These are phyloP conservation scores for Desoria tigrina DNA, from an alignment of 2,888 invertebrate species.

Conservation along the genomic window DNA sequence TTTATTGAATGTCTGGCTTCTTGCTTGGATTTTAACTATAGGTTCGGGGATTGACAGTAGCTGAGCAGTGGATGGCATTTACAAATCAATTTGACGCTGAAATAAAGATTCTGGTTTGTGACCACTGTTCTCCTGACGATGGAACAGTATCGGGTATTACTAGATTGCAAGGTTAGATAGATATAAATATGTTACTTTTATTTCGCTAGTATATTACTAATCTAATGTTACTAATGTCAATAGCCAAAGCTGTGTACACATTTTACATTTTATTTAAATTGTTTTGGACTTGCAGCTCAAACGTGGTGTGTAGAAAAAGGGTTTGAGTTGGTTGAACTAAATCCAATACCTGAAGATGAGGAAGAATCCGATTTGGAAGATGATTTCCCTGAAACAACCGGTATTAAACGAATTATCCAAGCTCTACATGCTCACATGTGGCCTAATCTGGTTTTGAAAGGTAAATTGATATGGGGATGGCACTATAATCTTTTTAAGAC, in stretches of 20 bases:
- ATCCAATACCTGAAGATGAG: conserved; percentile 60
- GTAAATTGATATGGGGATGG: conserved; percentile 55
- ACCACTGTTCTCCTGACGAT: conserved; percentile 59
- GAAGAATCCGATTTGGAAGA: conserved; percentile 60
- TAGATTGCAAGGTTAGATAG: conserved; percentile 54
- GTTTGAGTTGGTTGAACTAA: conserved; percentile 70
- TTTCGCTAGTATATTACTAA: conserved; percentile 5
- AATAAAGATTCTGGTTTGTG: conserved; percentile 64
- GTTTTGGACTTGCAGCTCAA: conserved; percentile 57
- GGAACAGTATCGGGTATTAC: conserved; percentile 53
- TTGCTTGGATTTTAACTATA: too few relatives aligned
- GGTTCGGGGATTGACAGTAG: conserved; percentile 57
- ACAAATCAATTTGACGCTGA: conserved; percentile 61
- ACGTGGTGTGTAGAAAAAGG: conserved; percentile 69
- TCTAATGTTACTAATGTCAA: too few relatives aligned
- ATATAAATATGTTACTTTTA: conserved; percentile 11
- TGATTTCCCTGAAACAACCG: conserved; percentile 65
- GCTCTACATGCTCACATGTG: conserved; percentile 72
- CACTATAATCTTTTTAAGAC: too few relatives aligned
- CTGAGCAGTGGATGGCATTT: conserved; percentile 60
- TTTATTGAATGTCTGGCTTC: too few relatives aligned
- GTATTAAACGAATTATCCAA: conserved; percentile 68
- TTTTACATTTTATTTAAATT: not conserved
- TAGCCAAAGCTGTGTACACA: too few relatives aligned
- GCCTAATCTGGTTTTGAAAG: conserved; percentile 70